Conservation (phyloP, 2,888 invertebrate species). For the Pristionchus arcanus region DNA sequence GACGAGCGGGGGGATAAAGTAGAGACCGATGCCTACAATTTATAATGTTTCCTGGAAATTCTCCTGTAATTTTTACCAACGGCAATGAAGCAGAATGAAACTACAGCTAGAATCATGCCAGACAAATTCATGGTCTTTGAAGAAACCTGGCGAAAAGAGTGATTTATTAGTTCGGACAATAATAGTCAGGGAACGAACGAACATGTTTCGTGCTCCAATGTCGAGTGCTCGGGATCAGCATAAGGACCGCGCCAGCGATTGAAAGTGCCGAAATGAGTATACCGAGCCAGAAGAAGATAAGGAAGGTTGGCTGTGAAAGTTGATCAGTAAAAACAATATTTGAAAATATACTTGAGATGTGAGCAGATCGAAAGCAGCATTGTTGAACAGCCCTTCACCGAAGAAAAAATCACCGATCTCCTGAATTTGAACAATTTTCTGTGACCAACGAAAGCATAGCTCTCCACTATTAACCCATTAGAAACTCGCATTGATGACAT, state of each 20-base stretch:
- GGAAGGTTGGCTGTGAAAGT: not conserved
- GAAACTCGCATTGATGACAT: not conserved
- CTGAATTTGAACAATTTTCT: no score
- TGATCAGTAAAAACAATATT: not conserved
- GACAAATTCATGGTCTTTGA: not conserved
- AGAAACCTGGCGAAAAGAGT: not conserved
- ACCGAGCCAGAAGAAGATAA: conserved; percentile 5
- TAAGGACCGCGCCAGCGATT: not conserved
- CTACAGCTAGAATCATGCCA: not conserved
- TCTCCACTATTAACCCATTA: no score
- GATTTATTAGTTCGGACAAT: not conserved
- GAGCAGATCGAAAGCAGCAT: not conserved
- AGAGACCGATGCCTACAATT: not conserved
- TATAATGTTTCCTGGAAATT: not conserved
- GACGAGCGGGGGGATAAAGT: not conserved
- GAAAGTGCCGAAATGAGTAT: not conserved
- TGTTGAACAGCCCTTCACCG: not conserved
- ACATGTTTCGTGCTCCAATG: not conserved
- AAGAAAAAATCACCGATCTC: not conserved
- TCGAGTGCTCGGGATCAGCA: not conserved
- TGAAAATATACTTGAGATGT: not conserved
- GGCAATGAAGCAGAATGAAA: not conserved
- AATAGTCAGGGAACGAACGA: not conserved
- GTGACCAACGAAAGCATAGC: no score
- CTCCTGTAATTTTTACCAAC: not conserved